Evolutionary conservation across 1,140 invertebrate species (phyloP), one percentile per base, ranked within the genome.

Genomic region (Drosophila pandora): DNA sequence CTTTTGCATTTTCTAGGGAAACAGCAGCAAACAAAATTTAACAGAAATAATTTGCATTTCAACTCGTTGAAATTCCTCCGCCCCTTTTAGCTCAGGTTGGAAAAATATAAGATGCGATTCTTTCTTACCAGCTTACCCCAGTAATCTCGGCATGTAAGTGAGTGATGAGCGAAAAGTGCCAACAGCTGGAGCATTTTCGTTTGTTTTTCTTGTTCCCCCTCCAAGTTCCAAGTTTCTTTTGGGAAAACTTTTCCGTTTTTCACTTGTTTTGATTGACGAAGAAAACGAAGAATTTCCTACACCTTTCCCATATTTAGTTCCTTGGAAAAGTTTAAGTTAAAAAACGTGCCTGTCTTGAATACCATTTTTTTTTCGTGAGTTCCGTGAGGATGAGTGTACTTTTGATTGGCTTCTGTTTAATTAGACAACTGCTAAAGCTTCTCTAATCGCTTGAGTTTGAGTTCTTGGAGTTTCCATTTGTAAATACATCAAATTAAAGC

Each of bases 401-500:
- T 63, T 74, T 68, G 58, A 53, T 60, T 77, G 69, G 48, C 23
- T 57, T 49, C 47, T 50, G 32, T 76, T 71, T 60, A 85, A 85
- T 85, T 84, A 76, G 72, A 43, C 50, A 72, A 61, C 67, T 68
- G 65, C 47, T n/a, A 45, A 68, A 81, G 77, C 68, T 61, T 57
- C 48, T 23, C 30, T 49, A 54, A 59, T 34, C n/a, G 41, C 17
- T 43, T 43, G 41, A 43, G 41, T 43, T 43, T 21, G 43, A 34
- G 37, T 50, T 12, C 9, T 10, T 73, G 23, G 62, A 61, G 39
- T 57, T 71, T 43, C 17, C 68, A 10, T 48, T 22, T 52, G 37
- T 63, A 52, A 52, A 52, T 73, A 75, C 49, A 72, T 73, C 37
- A 73, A 81, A 68, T 62, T 73, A 73, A 81, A 81, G 79, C 78